Percentiles rank a stretch among this genome's conserved stretches.
Conservation (phyloP, 1,140 invertebrate species). For the Drosophila lacertosa region DNA sequence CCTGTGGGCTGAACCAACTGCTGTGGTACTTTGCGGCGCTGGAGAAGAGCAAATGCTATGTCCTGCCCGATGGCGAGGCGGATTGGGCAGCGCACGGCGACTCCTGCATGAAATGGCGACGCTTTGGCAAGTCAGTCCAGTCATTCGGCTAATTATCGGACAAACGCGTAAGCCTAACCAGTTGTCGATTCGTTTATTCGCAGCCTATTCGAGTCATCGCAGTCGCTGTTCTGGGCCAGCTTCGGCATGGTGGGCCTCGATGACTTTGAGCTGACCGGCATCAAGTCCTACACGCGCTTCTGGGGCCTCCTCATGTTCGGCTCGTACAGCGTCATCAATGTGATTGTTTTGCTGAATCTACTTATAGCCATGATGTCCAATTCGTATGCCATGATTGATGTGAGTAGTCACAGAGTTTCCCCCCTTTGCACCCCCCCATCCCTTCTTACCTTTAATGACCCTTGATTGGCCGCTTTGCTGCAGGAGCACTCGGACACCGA, state of each 20-base stretch:
- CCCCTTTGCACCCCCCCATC: too few relatives aligned
- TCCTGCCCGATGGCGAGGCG: slow-evolving; percentile 86
- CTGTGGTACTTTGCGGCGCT: slow-evolving; percentile 95
- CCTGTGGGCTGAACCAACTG: slow-evolving; percentile 93
- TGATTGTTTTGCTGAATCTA: slow-evolving; percentile 93
- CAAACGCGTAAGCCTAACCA: slow-evolving; percentile 46
- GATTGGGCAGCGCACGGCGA: slow-evolving; percentile 88
- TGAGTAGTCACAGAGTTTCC: slow-evolving; percentile 76
- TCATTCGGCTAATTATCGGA: slow-evolving; percentile 60
- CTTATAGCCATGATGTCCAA: slow-evolving; percentile 97
- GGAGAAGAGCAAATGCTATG: slow-evolving; percentile 91
- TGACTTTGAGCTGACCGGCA: slow-evolving; percentile 90
- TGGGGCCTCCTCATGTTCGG: slow-evolving; percentile 93
- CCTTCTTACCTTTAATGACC: not conserved
- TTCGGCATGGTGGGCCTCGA: slow-evolving; percentile 94
- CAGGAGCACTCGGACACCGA: slow-evolving; percentile 93
- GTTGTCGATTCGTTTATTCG: slow-evolving; percentile 7
- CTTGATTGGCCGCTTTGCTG: slow-evolving; percentile 47
- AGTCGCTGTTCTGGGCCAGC: slow-evolving; percentile 95
- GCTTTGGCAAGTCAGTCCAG: slow-evolving; percentile 86
- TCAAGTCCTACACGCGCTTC: slow-evolving; percentile 91
- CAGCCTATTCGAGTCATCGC: slow-evolving; percentile 95
- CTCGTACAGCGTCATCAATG: slow-evolving; percentile 92
- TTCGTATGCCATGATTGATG: slow-evolving; percentile 91
- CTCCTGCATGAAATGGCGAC: slow-evolving; percentile 91